These are phyloP conservation scores for Saccopteryx bilineata DNA, from an alignment of 2,113 vertebrate genomes.

Conservation along the genomic window DNA sequence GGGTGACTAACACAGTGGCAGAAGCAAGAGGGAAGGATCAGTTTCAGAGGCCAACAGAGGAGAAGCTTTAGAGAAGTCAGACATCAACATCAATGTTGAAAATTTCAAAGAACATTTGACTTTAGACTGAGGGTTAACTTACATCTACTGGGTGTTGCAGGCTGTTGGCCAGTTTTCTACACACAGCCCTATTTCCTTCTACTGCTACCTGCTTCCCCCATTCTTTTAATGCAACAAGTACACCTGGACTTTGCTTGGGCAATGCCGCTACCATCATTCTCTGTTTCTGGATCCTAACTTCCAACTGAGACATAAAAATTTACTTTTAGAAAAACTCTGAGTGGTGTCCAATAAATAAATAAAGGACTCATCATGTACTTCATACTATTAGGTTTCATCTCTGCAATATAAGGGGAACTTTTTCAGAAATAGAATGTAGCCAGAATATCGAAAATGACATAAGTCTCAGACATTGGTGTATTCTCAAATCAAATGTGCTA, in stretches of 20 bases:
- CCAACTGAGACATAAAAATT: background rate
- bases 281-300: background rate
- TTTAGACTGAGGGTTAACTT: background rate
- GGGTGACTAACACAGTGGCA: background rate
- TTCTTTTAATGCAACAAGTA: background rate
- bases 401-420: background rate
- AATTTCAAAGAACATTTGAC: background rate
- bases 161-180: background rate
- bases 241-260: background rate
- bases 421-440: background rate
- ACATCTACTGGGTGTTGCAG: background rate
- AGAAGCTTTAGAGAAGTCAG: background rate
- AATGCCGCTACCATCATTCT: background rate
- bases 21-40: background rate
- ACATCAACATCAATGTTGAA: background rate
- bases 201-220: background rate
- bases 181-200: background rate
- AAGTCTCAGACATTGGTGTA: background rate
- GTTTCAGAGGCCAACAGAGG: background rate
- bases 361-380: background rate
- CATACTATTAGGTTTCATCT: background rate
- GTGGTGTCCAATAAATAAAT: background rate
- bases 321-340: background rate
- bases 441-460: rapidly evolving
- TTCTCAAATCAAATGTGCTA: background rate